Evolutionary conservation across 2,888 invertebrate species (phyloP).

Genomic region (Athalia circularis): DNA sequence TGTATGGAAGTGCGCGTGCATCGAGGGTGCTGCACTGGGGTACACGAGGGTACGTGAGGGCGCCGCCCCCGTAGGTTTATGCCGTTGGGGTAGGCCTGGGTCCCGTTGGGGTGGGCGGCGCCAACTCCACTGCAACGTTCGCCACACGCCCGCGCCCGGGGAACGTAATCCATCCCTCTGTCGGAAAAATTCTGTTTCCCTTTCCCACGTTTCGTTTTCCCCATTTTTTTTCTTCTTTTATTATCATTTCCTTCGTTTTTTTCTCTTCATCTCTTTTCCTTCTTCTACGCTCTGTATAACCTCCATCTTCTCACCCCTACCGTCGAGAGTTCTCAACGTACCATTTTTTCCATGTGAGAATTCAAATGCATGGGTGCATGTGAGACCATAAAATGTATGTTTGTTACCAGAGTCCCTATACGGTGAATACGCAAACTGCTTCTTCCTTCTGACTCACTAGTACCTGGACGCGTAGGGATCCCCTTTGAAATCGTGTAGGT

Average conservation of each 20-base stretch:
- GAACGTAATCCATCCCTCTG: slow-evolving; percentile 28
- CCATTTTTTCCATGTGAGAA: neutral
- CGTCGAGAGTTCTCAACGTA: slow-evolving; percentile 5
- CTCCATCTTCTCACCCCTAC: neutral
- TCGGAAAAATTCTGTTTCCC: slow-evolving; percentile 27
- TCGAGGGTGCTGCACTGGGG: slow-evolving; percentile 18
- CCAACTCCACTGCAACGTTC: slow-evolving; percentile 21
- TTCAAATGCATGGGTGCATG: too few species aligned
- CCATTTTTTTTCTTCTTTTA: slow-evolving; percentile 4
- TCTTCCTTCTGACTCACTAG: neutral
- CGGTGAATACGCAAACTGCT: neutral
- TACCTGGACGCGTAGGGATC: neutral
- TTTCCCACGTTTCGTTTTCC: slow-evolving; percentile 3
- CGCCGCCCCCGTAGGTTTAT: slow-evolving; percentile 31
- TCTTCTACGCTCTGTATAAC: neutral
- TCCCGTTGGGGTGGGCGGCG: slow-evolving; percentile 36
- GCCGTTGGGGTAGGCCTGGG: slow-evolving; percentile 44
- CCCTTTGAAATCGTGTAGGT: neutral
- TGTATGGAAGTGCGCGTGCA: slow-evolving; percentile 25
- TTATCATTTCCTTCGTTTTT: neutral
- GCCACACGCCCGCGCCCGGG: slow-evolving; percentile 32
- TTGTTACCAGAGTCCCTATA: neutral
- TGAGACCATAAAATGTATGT: neutral
- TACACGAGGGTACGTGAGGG: slow-evolving; percentile 28
- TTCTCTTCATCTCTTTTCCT: neutral